phyloP scores from a whole-genome alignment of 2,797 vertebrate species.

The Gephyroberyx darwinii region DNA sequence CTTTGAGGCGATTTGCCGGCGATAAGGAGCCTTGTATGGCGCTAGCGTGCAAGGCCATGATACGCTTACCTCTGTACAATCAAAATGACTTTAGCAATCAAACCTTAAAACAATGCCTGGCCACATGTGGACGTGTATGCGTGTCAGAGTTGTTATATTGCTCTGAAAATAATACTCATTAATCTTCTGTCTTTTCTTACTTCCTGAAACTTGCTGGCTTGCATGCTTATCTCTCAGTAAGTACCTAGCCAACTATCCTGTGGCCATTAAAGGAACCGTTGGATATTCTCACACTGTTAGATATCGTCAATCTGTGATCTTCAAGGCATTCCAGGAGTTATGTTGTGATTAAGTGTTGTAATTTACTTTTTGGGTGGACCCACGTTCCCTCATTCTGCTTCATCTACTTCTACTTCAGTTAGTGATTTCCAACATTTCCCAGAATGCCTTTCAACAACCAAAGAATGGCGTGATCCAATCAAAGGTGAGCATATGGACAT shows the following conservation, averaged over 20 bases:
- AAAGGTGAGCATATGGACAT: too few relatives aligned
- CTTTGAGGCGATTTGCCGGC: conserved; percentile 49
- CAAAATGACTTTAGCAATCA: conserved; percentile 62
- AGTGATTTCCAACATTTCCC: too few relatives aligned
- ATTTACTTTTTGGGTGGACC: too few relatives aligned
- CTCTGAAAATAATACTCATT: conserved; percentile 12
- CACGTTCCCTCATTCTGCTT: too few relatives aligned
- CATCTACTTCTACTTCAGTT: too few relatives aligned
- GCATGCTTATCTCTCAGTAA: neutral
- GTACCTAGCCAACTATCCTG: neutral
- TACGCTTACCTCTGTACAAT: conserved; percentile 57
- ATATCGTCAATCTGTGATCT: too few relatives aligned
- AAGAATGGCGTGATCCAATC: too few relatives aligned
- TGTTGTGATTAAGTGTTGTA: too few relatives aligned
- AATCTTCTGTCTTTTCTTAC: neutral
- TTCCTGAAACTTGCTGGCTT: neutral
- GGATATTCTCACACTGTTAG: too few relatives aligned
- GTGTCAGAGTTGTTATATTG: conserved; percentile 28
- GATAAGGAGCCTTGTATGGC: conserved; percentile 57
- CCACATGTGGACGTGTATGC: conserved; percentile 14
- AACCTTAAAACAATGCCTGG: conserved; percentile 44
- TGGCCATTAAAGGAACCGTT: neutral
- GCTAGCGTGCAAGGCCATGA: conserved; percentile 56
- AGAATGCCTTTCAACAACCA: too few relatives aligned
- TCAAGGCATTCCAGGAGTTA: too few relatives aligned